Evolutionary conservation across 2,113 vertebrate genomes (phyloP).

Genomic region (Melanostigma gelatinosum): DNA sequence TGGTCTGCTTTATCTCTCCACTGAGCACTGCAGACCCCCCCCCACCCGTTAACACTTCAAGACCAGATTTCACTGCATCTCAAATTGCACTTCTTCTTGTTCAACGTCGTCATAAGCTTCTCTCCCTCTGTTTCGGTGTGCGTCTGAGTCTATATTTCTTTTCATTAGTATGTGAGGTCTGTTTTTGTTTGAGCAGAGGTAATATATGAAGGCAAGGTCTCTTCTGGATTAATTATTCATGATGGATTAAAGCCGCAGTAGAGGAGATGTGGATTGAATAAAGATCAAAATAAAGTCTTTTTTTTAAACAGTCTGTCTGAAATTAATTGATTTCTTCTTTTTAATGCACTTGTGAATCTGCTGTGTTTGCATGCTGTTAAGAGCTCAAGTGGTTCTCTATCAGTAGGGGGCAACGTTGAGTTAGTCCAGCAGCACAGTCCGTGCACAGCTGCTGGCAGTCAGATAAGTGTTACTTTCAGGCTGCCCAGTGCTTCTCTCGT

Average conservation of each 20-base stretch:
- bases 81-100: conserved; percentile 49
- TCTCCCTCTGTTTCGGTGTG: conserved; percentile 4
- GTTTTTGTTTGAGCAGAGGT: conserved; percentile 61
- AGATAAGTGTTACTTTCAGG: background rate
- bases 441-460: conserved; percentile 6
- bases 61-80: conserved; percentile 37
- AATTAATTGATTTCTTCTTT: background rate
- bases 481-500: conserved; percentile 7
- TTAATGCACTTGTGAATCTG: background rate
- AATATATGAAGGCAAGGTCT: conserved; percentile 57
- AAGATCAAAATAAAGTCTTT: conserved; percentile 51
- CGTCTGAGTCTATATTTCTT: conserved; percentile 30
- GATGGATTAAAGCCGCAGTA: conserved; percentile 55
- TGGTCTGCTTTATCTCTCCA: background rate
- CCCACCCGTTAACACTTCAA: conserved; percentile 10
- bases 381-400: background rate
- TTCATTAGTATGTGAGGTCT: conserved; percentile 45
- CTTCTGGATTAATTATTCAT: conserved; percentile 47
- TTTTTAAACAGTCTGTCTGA: background rate
- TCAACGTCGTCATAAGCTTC: conserved; percentile 14
- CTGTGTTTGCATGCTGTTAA: background rate
- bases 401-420: conserved; percentile 74
- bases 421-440: conserved; percentile 1
- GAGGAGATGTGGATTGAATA: conserved; percentile 67
- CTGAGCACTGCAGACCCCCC: background rate